Evolutionary conservation across 2,797 vertebrate genomes (phyloP).

Genomic region (Myripristis murdjan): DNA sequence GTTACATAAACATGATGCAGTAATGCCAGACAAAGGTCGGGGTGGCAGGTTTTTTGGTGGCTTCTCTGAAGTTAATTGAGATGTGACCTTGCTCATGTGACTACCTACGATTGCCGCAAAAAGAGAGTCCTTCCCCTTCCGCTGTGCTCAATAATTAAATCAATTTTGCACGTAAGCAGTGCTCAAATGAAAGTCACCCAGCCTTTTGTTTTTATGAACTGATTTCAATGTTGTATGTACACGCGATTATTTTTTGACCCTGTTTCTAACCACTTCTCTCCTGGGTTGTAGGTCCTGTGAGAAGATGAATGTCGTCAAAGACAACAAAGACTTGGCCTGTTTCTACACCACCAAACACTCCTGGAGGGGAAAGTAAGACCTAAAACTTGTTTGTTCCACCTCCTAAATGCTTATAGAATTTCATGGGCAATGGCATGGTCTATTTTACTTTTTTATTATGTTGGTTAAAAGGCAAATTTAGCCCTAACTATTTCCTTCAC

Average conservation of each 20-base stretch:
- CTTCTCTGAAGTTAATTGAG: not conserved
- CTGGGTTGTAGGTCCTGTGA: slow-evolving; percentile 88
- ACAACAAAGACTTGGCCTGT: slow-evolving; percentile 99
- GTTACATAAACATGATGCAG: slow-evolving; percentile 40
- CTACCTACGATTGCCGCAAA: not conserved
- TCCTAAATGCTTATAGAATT: slow-evolving; percentile 21
- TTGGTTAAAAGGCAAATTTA: not conserved
- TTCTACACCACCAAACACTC: slow-evolving; percentile 99
- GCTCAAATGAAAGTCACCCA: not conserved
- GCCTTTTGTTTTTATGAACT: not conserved
- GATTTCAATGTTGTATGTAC: not conserved
- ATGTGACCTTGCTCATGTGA: slow-evolving; percentile 1
- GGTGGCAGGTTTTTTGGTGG: slow-evolving; percentile 13
- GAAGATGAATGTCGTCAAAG: slow-evolving; percentile 99
- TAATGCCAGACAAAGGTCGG: slow-evolving; percentile 20
- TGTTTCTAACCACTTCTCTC: slow-evolving; percentile 41
- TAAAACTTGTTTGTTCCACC: not conserved
- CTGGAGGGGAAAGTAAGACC: slow-evolving; percentile 98
- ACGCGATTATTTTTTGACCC: not conserved
- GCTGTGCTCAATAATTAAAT: not conserved
- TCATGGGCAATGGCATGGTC: not conserved
- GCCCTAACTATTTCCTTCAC: slow-evolving; percentile 4
- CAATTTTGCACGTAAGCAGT: not conserved
- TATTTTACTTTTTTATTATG: not conserved
- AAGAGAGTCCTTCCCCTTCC: not conserved